Conservation (phyloP, 2,113 vertebrate genomes). For the Prunella himalayana region DNA sequence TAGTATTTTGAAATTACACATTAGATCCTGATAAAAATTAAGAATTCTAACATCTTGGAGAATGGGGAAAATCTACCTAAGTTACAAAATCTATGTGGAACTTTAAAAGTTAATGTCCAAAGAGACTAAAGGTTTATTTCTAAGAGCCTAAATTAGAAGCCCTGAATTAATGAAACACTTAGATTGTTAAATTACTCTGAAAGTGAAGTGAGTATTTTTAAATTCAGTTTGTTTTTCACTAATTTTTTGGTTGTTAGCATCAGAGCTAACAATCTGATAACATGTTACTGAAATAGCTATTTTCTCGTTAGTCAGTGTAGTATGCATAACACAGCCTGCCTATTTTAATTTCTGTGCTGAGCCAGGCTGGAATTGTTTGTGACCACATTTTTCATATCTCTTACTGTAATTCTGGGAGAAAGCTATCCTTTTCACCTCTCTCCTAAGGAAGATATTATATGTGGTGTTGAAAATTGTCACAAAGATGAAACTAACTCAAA, state of each 20-base stretch:
- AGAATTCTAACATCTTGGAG: background rate
- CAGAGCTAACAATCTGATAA: background rate
- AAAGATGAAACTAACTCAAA: background rate
- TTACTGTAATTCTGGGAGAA: background rate
- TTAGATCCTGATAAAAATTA: background rate
- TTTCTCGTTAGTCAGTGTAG: background rate
- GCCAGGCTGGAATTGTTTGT: background rate
- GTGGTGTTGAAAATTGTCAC: background rate
- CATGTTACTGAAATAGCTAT: background rate
- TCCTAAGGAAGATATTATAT: background rate
- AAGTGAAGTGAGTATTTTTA: background rate
- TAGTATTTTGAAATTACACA: background rate
- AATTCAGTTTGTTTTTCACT: background rate
- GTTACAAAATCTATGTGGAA: background rate
- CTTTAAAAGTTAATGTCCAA: background rate
- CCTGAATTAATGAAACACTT: background rate
- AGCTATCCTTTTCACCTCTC: background rate
- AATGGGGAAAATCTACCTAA: background rate
- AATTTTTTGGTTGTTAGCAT: background rate
- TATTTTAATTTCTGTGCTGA: background rate
- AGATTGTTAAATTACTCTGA: background rate
- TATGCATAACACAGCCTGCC: background rate
- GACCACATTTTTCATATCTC: background rate
- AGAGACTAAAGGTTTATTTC: background rate
- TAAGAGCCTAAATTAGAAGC: background rate